Base-by-base conservation (phyloP, 2,888 invertebrate species). In the Lordiphosa andalusiaca region DNA sequence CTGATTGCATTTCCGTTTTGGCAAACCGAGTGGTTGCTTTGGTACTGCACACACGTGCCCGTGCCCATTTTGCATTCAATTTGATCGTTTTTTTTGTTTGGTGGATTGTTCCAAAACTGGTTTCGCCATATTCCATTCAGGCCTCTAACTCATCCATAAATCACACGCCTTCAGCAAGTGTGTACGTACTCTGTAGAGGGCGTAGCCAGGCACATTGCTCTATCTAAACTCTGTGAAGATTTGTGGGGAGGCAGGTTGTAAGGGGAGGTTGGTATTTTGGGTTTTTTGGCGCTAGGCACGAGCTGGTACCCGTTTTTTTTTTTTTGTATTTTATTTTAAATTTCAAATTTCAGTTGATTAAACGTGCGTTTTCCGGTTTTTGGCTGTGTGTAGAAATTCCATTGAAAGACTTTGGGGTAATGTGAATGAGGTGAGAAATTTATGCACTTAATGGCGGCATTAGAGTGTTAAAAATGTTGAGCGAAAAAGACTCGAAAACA, bases 1-100 rank as follows among this genome's bases (percentile, higher is more conserved):
- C 72, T 61, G 49, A 47, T 58, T 77, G 82, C 83, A 77, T 74
- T 77, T 77, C 76, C 83, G 76, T 82, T 77, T 76, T 76, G 76
- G 80, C 80, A 82, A 41, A 30, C 9, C 30, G 30, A 30, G 30
- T 30, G 30, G 30, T 25, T 23, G 25, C 6, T 25, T 25, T 25
- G 25, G 25, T 30, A 9, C 10, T 10, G 25, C 25, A 30, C 25
- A 25, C 30, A 30, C 30, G 30, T 30, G 30, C 30, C 30, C 10
- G 9, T 3, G 9, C 9, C 9, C 30, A 10, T 30, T 30, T 30
- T 30, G 30, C 30, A 30, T 30, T 3, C 9, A 30, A 9, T 25
- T 25, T 25, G 23, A 25, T 25, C 23, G 30, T 9, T 25, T 23
- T 23, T 6, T 23, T 23, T 23, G n/a, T 4, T 25, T 25, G 25